Evolutionary conservation across 2,113 vertebrate genomes (phyloP).

Genomic region (Ancistrus triradiatus): DNA sequence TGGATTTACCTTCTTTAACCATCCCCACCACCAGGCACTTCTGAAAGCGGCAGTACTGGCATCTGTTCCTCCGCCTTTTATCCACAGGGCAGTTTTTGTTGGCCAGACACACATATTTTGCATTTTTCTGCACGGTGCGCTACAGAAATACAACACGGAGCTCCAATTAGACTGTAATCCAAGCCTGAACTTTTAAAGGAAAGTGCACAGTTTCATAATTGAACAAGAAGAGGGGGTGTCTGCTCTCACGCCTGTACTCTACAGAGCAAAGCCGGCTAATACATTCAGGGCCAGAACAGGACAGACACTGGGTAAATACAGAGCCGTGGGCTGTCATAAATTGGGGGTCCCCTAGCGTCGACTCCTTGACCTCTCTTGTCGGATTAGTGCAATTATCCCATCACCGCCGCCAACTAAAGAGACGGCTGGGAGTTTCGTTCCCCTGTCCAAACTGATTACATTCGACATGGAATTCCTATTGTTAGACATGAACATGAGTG

Average conservation of each 20-base stretch:
- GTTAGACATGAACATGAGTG: constrained; percentile 36
- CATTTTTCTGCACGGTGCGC: constrained; percentile 97
- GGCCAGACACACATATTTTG: constrained; percentile 93
- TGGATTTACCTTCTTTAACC: constrained; percentile 91
- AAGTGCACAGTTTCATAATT: constrained; percentile 40
- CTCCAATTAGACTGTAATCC: constrained; percentile 8
- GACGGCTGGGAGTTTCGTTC: constrained; percentile 78
- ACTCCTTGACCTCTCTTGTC: constrained; percentile 59
- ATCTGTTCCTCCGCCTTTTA: constrained; percentile 87
- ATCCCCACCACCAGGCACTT: constrained; percentile 93
- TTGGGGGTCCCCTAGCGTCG: constrained; percentile 78
- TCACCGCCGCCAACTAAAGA: constrained; percentile 81
- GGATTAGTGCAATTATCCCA: constrained; percentile 85
- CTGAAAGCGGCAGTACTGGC: constrained; percentile 91
- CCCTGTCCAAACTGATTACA: constrained; percentile 78
- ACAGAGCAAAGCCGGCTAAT: constrained; percentile 70
- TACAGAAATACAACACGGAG: constrained; percentile 48
- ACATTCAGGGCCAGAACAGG: constrained; percentile 77
- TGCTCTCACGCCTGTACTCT: constrained; percentile 62
- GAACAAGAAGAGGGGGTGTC: constrained; percentile 59
- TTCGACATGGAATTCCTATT: constrained; percentile 62
- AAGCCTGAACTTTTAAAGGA: constrained; percentile 29
- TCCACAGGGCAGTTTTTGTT: constrained; percentile 93
- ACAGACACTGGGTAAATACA: constrained; percentile 84
- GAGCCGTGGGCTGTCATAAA: constrained; percentile 93